phyloP scores from a whole-genome alignment of 92 coral and sea anemone species.

The Zoanthus sociatus region DNA sequence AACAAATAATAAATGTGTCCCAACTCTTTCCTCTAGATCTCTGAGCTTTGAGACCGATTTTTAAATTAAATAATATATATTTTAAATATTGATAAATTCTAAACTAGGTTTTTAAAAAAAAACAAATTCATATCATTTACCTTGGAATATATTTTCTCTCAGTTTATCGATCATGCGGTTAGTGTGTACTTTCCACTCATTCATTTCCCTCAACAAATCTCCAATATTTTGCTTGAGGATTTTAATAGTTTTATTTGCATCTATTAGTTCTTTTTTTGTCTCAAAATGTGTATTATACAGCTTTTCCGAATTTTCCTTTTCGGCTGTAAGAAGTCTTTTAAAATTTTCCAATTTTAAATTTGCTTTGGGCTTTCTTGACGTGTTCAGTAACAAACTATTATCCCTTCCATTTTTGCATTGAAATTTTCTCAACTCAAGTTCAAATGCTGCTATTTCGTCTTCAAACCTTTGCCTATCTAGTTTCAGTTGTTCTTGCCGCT shows the following conservation, averaged over 20 bases:
- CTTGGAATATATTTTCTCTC: conserved; percentile 35
- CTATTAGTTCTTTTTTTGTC: conserved; percentile 15
- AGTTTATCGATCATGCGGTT: conserved; percentile 19
- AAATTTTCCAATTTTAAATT: conserved; percentile 28
- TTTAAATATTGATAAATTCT: not conserved
- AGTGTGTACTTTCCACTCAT: not conserved
- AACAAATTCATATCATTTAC: not conserved
- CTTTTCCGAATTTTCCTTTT: conserved; percentile 8
- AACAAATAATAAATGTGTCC: not conserved
- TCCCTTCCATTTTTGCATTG: not conserved
- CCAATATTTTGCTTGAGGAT: conserved; percentile 10
- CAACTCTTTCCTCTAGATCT: not conserved
- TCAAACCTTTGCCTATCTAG: conserved; percentile 29
- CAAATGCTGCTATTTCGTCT: conserved; percentile 29
- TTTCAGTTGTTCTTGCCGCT: not conserved
- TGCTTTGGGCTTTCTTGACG: not conserved
- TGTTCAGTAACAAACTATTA: not conserved
- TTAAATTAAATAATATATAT: not conserved
- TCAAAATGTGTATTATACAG: not conserved
- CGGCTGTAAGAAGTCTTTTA: conserved; percentile 21
- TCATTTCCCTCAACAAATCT: conserved; percentile 30
- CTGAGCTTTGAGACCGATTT: not conserved
- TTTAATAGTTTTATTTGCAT: conserved; percentile 24
- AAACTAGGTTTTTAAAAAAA: not conserved
- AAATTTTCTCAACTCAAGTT: conserved; percentile 24